Evolutionary conservation across 2,888 invertebrate genomes (phyloP).

Genomic region (Laothoe populi): DNA sequence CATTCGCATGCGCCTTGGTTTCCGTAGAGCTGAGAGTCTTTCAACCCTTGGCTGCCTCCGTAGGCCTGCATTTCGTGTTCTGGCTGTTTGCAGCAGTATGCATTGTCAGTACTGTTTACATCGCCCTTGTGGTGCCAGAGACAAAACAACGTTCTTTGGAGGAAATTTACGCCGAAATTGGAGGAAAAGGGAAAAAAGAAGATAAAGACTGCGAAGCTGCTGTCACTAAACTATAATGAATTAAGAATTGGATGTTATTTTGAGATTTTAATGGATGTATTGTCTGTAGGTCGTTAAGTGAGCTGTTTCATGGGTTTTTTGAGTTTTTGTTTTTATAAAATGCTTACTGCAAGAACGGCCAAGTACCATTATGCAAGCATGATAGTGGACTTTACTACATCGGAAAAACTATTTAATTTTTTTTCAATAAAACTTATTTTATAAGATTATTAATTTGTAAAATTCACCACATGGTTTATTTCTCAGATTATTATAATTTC

Average conservation of each 20-base stretch:
- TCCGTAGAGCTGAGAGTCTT: slow-evolving; percentile 72
- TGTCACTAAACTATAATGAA: slow-evolving; percentile 64
- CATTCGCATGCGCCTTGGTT: slow-evolving; percentile 71
- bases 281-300: background rate
- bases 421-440: too few species aligned
- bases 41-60: slow-evolving; percentile 63
- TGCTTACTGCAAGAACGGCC: too few species aligned
- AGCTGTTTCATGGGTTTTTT: too few species aligned
- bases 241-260: background rate
- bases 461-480: too few species aligned
- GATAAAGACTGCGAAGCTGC: slow-evolving; percentile 61
- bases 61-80: slow-evolving; percentile 70
- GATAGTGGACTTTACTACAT: too few species aligned
- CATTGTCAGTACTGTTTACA: slow-evolving; percentile 70
- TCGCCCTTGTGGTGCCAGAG: slow-evolving; percentile 67
- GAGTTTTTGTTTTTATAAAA: too few species aligned
- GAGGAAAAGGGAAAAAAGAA: slow-evolving; percentile 53
- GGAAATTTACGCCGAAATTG: slow-evolving; percentile 72
- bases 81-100: slow-evolving; percentile 73
- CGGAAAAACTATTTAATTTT: too few species aligned
- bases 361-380: too few species aligned
- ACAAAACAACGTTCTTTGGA: slow-evolving; percentile 69
- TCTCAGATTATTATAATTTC: too few species aligned
- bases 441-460: too few species aligned
- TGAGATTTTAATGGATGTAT: background rate